These are phyloP conservation scores for Chrysina gloriosa DNA, from an alignment of 2,888 invertebrate genomes.

Conservation along the genomic window DNA sequence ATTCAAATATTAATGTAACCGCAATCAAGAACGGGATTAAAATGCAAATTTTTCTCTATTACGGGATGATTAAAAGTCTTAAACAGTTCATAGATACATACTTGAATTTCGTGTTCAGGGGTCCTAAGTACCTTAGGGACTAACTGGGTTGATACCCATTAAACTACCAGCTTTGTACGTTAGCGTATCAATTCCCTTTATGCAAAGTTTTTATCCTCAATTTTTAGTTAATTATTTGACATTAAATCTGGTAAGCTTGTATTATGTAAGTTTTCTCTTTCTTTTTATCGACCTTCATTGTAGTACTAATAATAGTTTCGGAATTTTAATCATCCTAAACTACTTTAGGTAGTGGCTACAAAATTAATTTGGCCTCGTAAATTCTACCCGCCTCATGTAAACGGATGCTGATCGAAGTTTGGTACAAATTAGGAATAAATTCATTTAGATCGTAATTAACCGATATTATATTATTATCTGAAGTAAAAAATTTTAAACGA, in stretches of 20 bases:
- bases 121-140: too few species aligned
- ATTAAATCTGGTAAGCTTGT: background rate
- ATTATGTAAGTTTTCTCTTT: background rate
- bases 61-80: too few species aligned
- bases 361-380: background rate
- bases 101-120: too few species aligned
- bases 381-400: background rate
- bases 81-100: too few species aligned
- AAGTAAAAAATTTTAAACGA: background rate
- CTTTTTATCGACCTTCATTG: background rate
- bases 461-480: background rate
- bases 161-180: too few species aligned
- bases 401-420: background rate
- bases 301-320: background rate
- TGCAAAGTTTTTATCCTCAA: too few species aligned
- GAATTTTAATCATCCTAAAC: background rate
- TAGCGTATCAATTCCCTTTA: too few species aligned
- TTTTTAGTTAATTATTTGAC: too few species aligned
- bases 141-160: too few species aligned
- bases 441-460: conserved; percentile 2
- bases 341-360: background rate
- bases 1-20: too few species aligned
- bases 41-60: too few species aligned
- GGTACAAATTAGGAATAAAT: conserved; percentile 7
- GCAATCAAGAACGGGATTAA: too few species aligned